Base-by-base conservation (phyloP, 2,888 invertebrate genomes). In the Oscheius sp. region DNA sequence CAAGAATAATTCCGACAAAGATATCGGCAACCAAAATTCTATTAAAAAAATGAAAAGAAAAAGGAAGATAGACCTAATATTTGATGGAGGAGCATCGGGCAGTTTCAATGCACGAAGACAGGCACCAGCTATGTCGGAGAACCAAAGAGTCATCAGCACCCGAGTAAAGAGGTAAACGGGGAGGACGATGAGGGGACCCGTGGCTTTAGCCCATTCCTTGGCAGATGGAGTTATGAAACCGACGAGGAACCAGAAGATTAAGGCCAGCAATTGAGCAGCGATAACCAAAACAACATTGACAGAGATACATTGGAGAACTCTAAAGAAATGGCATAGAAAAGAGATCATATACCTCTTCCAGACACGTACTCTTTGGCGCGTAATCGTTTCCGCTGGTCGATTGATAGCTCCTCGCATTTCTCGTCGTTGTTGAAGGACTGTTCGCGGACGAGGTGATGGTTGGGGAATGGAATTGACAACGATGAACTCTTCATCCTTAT, bases 61-160 rank as follows among this genome's bases (percentile, higher is more conserved):
- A 22, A 38, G 24, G 44, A 57, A n/a, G 8, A 24, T n/a, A n/a
- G 50, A 70, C 73, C 67, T 61, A 8, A 75, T 66, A 22, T 73
- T 65, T 28, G 72, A 67, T 6, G 67, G 68, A 2, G 32, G 59
- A 1, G 70, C 67, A 8, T 74, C 73, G 3, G 61, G 68, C 4
- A 67, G n/a, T 17, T 75, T 76, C 3, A 74, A 57, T 14, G 63
- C 62, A 14, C 80, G 56, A 49, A 66, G 54, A 62, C 78, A 80
- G 0, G 82, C 76, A 26, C 76, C 76, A 0, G 81, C 79, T 54
- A 82, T 74, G 59, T 82, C 83, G 0, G 83, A 80, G 51, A 83
- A 83, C 80, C 80, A 81, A 8, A 83, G 72, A 14, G 77, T 74
- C 64, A 75, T 75, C 22, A 82, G 41, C 20, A 80, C 47, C 20